phyloP scores from a whole-genome alignment of 2,797 vertebrate species.

The Synaphobranchus kaupii region DNA sequence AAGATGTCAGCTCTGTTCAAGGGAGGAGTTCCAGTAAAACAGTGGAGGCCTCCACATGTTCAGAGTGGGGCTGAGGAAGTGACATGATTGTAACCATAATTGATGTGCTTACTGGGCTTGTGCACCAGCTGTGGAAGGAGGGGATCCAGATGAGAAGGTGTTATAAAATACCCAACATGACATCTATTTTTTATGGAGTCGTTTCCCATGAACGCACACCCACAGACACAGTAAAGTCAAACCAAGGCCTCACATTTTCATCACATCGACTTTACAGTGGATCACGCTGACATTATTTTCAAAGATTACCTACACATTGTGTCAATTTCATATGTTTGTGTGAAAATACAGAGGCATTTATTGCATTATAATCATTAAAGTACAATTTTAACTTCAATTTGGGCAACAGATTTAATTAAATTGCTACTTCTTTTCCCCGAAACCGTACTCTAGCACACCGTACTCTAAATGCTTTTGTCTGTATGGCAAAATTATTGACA shows the following conservation, averaged over 20 bases:
- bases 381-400: neutral
- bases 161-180: constrained; percentile 29
- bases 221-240: neutral
- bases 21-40: constrained; percentile 15
- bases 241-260: neutral
- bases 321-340: neutral
- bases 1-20: constrained; percentile 25
- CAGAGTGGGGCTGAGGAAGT: neutral
- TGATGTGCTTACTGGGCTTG: constrained; percentile 29
- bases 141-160: constrained; percentile 39
- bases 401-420: neutral
- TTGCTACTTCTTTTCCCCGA: neutral
- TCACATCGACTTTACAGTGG: neutral
- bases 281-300: constrained; percentile 2
- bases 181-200: constrained; percentile 42
- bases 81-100: constrained; percentile 28
- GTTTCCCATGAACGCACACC: constrained; percentile 32
- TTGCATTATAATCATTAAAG: neutral
- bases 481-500: neutral
- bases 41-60: constrained; percentile 26
- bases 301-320: constrained; percentile 21
- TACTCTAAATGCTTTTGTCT: neutral
- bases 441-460: neutral
- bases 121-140: constrained; percentile 35
- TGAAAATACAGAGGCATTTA: neutral